Base-by-base conservation (phyloP, 2,113 vertebrate species). In the Clarias macrocephalus region DNA sequence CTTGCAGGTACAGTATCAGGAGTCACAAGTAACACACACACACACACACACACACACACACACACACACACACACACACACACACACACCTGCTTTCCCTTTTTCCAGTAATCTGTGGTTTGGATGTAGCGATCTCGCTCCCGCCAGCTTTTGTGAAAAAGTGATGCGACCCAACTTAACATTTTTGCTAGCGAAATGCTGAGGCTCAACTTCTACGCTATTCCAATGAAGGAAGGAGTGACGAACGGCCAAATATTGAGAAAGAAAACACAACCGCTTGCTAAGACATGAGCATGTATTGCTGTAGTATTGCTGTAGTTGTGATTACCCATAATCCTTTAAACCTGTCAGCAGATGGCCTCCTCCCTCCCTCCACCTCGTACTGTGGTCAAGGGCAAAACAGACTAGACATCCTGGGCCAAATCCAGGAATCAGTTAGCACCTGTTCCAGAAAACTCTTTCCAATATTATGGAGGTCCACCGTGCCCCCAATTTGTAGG, bases 271-370 rank as follows among this genome's bases (percentile, higher is more conserved):
- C 2, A 57, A 19, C 3, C 15, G 54, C 60, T 52, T 48, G 56
- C 60, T 37, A 30, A 80, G 72, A 89, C 21, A 70, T 30, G 62
- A 65, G 54, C 33, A 37, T 37, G 33, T 37, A 37, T 37, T 37
- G 33, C 33, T 33, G 33, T 1, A 85, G 84, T 60, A 25, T n/a
- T 77, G 56, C 59, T 80, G 63, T 48, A 21, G 28, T 48, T 33
- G 68, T 60, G 73, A 86, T 90, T 84, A 79, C 79, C 73, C 23
- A 83, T 94, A 94, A 94, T 94, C 94, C 89, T 91, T 84, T 94
- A 94, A 95, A 92, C 91, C 89, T 16, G 12, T 19, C 25, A 91
- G 89, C 92, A 93, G 93, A 92, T 94, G 93, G 91, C 79, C 2
- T 2, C 33, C 2, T 66, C 63, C 80, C 60, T 16, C 82, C 72